Evolutionary conservation across 1,140 invertebrate species (phyloP).

Genomic region (Aphaenogaster floridana): DNA sequence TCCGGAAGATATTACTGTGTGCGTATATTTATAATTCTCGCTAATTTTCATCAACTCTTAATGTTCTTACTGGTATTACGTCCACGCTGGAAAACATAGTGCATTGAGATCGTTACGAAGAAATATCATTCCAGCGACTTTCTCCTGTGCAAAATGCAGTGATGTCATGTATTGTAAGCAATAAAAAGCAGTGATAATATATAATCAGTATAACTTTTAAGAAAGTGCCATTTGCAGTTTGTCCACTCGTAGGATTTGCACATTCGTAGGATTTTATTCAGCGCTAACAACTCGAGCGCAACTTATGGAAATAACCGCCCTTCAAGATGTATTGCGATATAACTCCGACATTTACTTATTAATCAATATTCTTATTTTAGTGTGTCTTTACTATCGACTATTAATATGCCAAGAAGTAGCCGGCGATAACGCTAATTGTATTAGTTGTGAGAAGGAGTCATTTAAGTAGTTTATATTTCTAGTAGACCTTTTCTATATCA

Average conservation of each 20-base stretch:
- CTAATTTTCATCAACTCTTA: conserved; percentile 62
- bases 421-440: neutral
- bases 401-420: conserved; percentile 2
- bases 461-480: neutral
- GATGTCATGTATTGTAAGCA: neutral
- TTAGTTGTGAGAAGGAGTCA: neutral
- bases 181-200: conserved; percentile 23
- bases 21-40: conserved; percentile 63
- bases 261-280: conserved; percentile 21
- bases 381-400: conserved; percentile 11
- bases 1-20: conserved; percentile 57
- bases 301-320: conserved; percentile 23
- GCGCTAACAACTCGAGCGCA: neutral
- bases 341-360: conserved; percentile 25
- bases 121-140: conserved; percentile 11
- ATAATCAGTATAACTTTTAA: neutral
- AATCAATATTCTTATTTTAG: conserved; percentile 50
- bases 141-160: neutral
- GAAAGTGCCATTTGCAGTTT: neutral
- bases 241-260: neutral
- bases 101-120: conserved; percentile 50
- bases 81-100: neutral
- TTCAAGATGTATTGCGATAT: neutral
- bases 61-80: conserved; percentile 50
- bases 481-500: neutral